Evolutionary conservation across 1,140 invertebrate genomes (phyloP), one percentile per base, ranked within the genome.

Genomic region (Calosoma granatense): DNA sequence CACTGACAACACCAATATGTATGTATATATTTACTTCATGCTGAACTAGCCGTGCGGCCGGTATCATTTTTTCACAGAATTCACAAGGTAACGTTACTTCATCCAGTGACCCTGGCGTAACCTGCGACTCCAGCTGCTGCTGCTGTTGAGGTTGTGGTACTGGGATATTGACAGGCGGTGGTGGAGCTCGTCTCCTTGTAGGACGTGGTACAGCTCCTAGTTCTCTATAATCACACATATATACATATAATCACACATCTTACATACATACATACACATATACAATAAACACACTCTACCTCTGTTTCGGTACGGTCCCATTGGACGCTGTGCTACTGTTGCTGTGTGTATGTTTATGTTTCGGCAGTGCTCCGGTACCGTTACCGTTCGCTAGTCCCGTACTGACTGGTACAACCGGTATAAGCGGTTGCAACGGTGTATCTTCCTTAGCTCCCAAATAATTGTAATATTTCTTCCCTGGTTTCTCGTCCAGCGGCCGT

Each of bases 21-120:
- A n/a, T 53, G 6, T 59, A 59, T 22, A 30, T 41, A 59, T 59
- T 56, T 47, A 51, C 53, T 59, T 69, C 67, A 43, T 70, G 68
- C 52, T 71, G 58, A 23, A 71, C 66, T 4, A 69, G 53, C n/a
- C 70, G 66, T 52, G 68, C 64, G 55, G 69, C 70, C 2, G 68
- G 68, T 19, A 70, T 64, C 9, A 68, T 67, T 4, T 62, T 64
- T 12, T 59, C 57, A 56, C 66, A 70, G 41, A 70, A 70, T 53
- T 70, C 69, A 47, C 68, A 71, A 4, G 68, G 67, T 30, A 71
- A 68, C 1, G 62, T 55, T n/a, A 70, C 41, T 59, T 9, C 41
- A 4, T 9, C 15, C 41, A 47, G 9, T 6, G 17, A 47, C 4
- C 6, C 41, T 47, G n/a, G 15, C 14, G 15, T 12, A 21, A 0